Evolutionary conservation across 2,797 vertebrate genomes (phyloP), one percentile per base, ranked within the genome.

Genomic region (Parauchenoglanis ngamensis): DNA sequence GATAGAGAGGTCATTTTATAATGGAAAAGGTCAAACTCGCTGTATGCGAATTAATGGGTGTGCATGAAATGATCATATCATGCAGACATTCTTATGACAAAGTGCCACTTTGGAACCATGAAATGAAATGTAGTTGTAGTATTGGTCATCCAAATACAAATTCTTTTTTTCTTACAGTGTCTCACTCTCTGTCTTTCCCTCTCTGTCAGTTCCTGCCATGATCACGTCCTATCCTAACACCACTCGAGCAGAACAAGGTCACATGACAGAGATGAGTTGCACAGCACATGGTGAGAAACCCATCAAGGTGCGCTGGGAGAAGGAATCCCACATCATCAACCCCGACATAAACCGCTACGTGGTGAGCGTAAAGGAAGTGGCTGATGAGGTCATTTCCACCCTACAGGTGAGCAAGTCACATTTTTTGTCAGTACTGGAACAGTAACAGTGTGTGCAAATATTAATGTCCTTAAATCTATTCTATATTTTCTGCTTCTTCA

Each of bases 301-400:
- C 94, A 99, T 99, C 93, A 99, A 99, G 84, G 98, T 99, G 85
- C 98, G 98, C 94, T 99, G 98, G 98, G 98, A 99, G 93, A 99
- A 99, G 91, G 98, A 99, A 87, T 98, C 99, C 86, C 93, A 98
- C 73, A 98, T 99, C 94, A 99, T 99, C 88, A 99, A 99, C 94
- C 98, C 98, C 0, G 98, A 99, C 93, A 99, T 98, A 95, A 99
- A 97, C 90, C 97, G 98, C 49, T 99, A 99, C 77, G 96, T 98
- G 10, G 98, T 99, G 91, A 97, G 96, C 77, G 97, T 98, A 91
- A 99, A 98, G 92, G 98, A 99, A 92, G 96, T 96, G 92, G 97
- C 97, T 0, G 98, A 99, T 85, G 98, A 99, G 93, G 97, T 99
- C 88, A 95, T 99, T 85, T 99, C 98, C 0, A 98, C 97, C 0